Conservation (phyloP, 1,140 invertebrate genomes). For the Panagrolaimus sp. region DNA sequence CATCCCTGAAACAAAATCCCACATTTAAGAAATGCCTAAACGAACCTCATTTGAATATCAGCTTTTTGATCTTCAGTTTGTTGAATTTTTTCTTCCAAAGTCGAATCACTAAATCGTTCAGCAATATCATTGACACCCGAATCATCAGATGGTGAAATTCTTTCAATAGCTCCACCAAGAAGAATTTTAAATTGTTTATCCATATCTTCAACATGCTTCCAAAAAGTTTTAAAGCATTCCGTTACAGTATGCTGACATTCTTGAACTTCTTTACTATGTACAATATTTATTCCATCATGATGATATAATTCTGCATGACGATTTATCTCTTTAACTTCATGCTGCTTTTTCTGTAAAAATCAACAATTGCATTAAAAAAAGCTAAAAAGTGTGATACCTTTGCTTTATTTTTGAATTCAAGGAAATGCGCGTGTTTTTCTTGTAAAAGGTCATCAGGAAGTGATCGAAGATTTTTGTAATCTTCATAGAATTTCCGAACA, state of each 20-base stretch:
- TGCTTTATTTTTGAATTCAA: neutral
- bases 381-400: neutral
- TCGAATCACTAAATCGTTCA: neutral
- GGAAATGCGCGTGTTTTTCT: neutral
- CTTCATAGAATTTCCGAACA: neutral
- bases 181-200: neutral
- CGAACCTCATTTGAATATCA: neutral
- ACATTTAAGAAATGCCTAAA: neutral
- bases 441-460: neutral
- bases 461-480: neutral
- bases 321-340: neutral
- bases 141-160: neutral
- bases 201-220: neutral
- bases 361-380: neutral
- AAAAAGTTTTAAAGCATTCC: neutral
- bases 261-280: neutral
- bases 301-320: neutral
- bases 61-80: conserved; percentile 7
- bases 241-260: neutral
- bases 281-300: neutral
- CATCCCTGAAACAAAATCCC: too few relatives aligned
- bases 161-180: neutral
- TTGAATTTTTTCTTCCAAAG: conserved; percentile 11
- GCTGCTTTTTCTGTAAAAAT: neutral
- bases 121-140: neutral